A percentile compares a stretch with the other conserved stretches of the same genome.
Evolutionary conservation across 2,113 vertebrate species (phyloP).

Genomic region (Pelecanus crispus): DNA sequence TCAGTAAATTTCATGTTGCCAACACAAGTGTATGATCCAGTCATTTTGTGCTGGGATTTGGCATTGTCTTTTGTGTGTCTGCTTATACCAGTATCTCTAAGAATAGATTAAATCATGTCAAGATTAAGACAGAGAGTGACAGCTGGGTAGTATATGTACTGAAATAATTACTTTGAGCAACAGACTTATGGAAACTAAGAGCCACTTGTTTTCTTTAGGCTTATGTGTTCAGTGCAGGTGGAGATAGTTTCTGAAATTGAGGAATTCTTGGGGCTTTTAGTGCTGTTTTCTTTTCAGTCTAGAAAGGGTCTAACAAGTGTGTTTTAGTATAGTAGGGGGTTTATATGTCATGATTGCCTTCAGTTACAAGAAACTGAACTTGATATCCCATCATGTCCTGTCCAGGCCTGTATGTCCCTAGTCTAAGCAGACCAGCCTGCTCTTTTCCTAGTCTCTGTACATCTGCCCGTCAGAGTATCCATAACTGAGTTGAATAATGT

Average conservation of each 20-base stretch:
- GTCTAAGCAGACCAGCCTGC: not conserved
- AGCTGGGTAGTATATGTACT: not conserved
- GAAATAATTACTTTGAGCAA: not conserved
- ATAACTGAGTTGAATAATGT: not conserved
- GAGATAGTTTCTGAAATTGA: not conserved
- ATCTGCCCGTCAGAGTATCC: not conserved
- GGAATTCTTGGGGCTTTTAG: not conserved
- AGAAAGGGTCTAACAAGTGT: not conserved
- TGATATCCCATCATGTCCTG: not conserved
- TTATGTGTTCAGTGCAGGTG: not conserved
- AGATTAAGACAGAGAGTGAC: not conserved
- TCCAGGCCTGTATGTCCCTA: not conserved
- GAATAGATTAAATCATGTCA: not conserved
- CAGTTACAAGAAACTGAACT: not conserved
- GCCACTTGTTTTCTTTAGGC: not conserved
- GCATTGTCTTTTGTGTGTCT: not conserved
- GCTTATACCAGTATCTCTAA: not conserved
- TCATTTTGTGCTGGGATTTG: not conserved
- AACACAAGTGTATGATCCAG: not conserved
- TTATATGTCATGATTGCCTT: not conserved
- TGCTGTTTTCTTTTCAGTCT: not conserved
- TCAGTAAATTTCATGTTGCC: slow-evolving; percentile 7
- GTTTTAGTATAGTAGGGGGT: not conserved
- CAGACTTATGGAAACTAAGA: not conserved
- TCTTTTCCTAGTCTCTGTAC: not conserved